Base-by-base conservation (phyloP, 2,888 invertebrate genomes). In the Pachydiplax longipennis region DNA sequence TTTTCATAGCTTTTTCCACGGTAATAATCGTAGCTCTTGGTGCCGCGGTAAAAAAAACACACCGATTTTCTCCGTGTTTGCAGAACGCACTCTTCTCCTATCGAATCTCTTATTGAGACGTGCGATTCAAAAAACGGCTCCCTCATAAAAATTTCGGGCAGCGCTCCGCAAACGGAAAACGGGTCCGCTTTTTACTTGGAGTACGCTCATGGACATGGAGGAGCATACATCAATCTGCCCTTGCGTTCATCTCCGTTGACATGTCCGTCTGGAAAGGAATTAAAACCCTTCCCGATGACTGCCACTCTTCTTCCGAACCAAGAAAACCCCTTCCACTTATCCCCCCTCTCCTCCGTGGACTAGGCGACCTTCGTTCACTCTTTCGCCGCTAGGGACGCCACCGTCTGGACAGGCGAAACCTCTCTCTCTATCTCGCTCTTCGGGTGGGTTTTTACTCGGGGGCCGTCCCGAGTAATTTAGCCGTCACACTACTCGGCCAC, bases 381-480 rank as follows among this genome's bases (percentile, higher is more conserved):
- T 58, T 35, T n/a, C 87, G 61, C 87, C 87, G 87, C 87, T 35
- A n/a, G 87, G 87, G 58, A 61, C 87, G 87, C 87, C 87, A 87
- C 87, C 87, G 87, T 87, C 87, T 87, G 87, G 87, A 61, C 87
- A 22, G 61, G 37, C n/a, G 82, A 82, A 48, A 8, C 37, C 87
- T 73, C 73, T 73, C 73, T 73, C 73, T 73, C 73, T 73, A 73
- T 73, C 73, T 73, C 73, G 25, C 53, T 53, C 53, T 53, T 53
- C 53, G 31, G 13, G 73, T 53, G 37, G 37, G 81, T 37, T 81
- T 37, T 37, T 44, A 81, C 22, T 22, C 22, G 81, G 81, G 37
- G 81, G 81, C 40, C 15, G 81, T 18, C 40, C 37, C 58, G 83
- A 58, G 87, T 87, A 87, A 87, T 87, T 87, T 87, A 87, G 87